A percentile compares a stretch with the other conserved stretches of the same genome.
phyloP scores from a whole-genome alignment of 2,888 invertebrate species.

The Osmoderma eremita region DNA sequence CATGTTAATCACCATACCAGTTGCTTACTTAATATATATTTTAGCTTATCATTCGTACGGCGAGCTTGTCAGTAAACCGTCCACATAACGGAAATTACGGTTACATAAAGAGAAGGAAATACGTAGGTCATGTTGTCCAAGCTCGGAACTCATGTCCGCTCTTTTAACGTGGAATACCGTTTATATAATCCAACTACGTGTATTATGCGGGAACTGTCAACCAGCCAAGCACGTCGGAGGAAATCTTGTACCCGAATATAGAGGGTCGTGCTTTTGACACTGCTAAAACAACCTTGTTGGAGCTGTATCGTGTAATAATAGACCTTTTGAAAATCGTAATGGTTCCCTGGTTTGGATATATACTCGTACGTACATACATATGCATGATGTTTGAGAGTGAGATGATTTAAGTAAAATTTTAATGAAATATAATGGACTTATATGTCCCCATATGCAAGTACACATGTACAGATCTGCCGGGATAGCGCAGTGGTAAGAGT shows the following conservation, averaged over 20 bases:
- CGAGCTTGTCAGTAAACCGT: too few relatives aligned
- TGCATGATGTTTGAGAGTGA: neutral
- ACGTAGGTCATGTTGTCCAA: neutral
- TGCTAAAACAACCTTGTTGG: conserved; percentile 1
- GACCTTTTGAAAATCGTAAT: too few relatives aligned
- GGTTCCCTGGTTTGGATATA: neutral
- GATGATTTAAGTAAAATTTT: too few relatives aligned
- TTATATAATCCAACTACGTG: neutral
- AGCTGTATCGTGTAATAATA: neutral
- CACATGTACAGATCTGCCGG: too few relatives aligned
- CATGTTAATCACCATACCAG: too few relatives aligned
- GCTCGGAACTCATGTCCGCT: neutral
- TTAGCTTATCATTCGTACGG: too few relatives aligned
- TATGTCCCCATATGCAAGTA: too few relatives aligned
- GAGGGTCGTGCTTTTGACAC: neutral
- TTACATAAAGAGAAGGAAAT: too few relatives aligned
- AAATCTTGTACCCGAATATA: neutral
- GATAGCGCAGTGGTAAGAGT: too few relatives aligned
- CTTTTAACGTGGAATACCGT: neutral
- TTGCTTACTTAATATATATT: too few relatives aligned
- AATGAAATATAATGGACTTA: too few relatives aligned
- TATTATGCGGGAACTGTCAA: conserved; percentile 2
- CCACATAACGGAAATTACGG: too few relatives aligned
- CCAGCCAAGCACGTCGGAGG: neutral
- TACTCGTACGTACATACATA: neutral